phyloP scores from a whole-genome alignment of 2,888 invertebrate species.

The Allygus modestus region DNA sequence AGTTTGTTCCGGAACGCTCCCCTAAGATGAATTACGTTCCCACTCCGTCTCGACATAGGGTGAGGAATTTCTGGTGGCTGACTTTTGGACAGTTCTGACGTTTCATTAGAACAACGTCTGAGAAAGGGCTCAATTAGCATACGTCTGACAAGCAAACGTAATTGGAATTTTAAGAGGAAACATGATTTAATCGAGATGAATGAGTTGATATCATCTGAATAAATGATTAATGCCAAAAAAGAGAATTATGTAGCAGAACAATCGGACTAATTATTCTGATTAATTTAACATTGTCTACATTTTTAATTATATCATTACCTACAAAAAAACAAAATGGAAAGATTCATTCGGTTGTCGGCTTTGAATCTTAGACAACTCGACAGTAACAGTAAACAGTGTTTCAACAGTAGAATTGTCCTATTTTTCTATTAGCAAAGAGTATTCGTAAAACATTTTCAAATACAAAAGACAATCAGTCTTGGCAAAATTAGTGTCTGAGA shows the following conservation, averaged over 20 bases:
- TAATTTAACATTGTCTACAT: too few species aligned
- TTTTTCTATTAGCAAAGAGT: too few species aligned
- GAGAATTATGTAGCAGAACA: neutral
- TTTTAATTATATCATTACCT: too few species aligned
- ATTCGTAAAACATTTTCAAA: too few species aligned
- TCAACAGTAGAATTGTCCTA: too few species aligned
- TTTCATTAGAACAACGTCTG: slow-evolving; percentile 22
- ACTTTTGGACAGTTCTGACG: slow-evolving; percentile 38
- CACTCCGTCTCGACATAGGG: slow-evolving; percentile 2
- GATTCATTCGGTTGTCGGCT: too few species aligned
- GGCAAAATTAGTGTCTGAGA: neutral
- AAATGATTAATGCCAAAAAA: neutral
- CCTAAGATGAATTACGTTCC: slow-evolving; percentile 27
- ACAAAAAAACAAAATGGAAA: too few species aligned
- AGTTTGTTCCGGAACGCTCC: neutral
- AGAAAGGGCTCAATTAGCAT: slow-evolving; percentile 11
- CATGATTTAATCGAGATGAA: neutral
- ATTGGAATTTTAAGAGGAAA: neutral
- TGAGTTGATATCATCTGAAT: neutral
- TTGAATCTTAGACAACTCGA: too few species aligned
- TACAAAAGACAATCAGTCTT: neutral
- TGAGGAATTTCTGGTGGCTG: slow-evolving; percentile 20
- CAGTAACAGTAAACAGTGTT: too few species aligned
- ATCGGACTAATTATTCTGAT: too few species aligned
- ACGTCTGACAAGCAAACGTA: neutral